Base-by-base conservation (phyloP, 1,140 invertebrate species). In the Drosophila erecta region DNA sequence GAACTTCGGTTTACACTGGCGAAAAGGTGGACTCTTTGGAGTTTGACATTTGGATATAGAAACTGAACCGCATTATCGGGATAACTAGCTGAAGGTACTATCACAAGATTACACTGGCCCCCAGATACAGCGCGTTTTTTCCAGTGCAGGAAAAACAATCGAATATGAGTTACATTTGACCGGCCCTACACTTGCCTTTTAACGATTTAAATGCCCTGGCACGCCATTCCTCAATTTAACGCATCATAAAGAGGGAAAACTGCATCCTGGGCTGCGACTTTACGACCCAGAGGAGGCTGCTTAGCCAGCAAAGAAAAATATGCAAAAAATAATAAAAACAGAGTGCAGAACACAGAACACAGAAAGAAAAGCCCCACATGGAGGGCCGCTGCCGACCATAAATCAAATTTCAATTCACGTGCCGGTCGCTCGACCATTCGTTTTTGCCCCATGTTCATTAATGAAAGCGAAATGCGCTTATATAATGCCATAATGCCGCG, bases 161-260 rank as follows among this genome's bases (percentile, higher is more conserved):
- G 67, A 49, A 70, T 69, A 46, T 33, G 27, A 56, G 51, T 47
- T 57, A 49, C 56, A 35, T 46, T 71, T 70, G 12, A 35, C 35
- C 27, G 51, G 53, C 27, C 69, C 69, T 56, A 57, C 67, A 70
- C 65, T 70, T 56, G 74, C 73, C 60, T 62, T 74, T 87, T 67
- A 84, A 78, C 67, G 81, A 78, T 73, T 77, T 75, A 87, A 78
- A 83, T 90, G 78, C 66, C 72, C 78, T 85, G 86, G 77, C 89
- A 90, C 89, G 67, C 78, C 83, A 76, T 90, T 90, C 72, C 73
- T 90, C 87, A 90, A 87, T 75, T 90, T 81, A 79, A 90, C 80
- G 72, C 85, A 65, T 69, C 85, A 67, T 78, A 79, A 64, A 74
- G 54, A 69, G 59, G 44, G 40, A 59, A 74, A 71, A 71, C 51